Percentiles rank a stretch among this genome's conserved stretches.
Evolutionary conservation across 1,140 invertebrate species (phyloP).

Genomic region (Calephelis virginiensis): DNA sequence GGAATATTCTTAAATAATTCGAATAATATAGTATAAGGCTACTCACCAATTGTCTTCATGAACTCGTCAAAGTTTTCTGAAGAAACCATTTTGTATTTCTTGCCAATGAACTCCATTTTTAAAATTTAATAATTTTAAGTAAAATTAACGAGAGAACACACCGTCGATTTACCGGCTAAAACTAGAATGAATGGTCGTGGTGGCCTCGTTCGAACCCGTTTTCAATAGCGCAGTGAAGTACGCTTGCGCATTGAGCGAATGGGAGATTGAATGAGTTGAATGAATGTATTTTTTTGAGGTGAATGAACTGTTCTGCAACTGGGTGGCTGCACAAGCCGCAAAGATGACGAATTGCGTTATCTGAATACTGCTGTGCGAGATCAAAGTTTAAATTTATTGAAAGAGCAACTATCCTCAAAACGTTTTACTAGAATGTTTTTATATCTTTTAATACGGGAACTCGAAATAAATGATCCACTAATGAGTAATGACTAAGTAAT

Average conservation of each 20-base stretch:
- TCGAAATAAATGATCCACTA: not conserved
- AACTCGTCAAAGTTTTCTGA: slow-evolving; percentile 93
- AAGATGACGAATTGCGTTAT: slow-evolving; percentile 8
- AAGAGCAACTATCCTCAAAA: not conserved
- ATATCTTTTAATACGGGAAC: not conserved
- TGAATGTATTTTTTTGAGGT: not conserved
- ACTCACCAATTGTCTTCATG: slow-evolving; percentile 91
- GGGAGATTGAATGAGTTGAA: slow-evolving; percentile 9
- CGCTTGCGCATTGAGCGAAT: slow-evolving; percentile 6
- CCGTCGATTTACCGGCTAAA: slow-evolving; percentile 4
- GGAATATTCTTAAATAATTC: not conserved
- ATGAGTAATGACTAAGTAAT: not conserved
- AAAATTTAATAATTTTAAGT: not conserved
- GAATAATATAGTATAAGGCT: not conserved
- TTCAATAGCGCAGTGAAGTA: not conserved
- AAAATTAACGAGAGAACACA: not conserved
- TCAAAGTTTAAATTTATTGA: slow-evolving; percentile 5
- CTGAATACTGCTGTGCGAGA: slow-evolving; percentile 2
- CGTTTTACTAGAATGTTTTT: not conserved
- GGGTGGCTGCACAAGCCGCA: not conserved
- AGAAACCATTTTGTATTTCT: slow-evolving; percentile 84
- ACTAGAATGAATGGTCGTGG: slow-evolving; percentile 5
- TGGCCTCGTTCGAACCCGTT: not conserved
- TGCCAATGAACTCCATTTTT: slow-evolving; percentile 67
- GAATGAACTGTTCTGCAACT: slow-evolving; percentile 11